Evolutionary conservation across 2,113 vertebrate genomes (phyloP), one percentile per base, ranked within the genome.

Genomic region (Anhinga rufa): DNA sequence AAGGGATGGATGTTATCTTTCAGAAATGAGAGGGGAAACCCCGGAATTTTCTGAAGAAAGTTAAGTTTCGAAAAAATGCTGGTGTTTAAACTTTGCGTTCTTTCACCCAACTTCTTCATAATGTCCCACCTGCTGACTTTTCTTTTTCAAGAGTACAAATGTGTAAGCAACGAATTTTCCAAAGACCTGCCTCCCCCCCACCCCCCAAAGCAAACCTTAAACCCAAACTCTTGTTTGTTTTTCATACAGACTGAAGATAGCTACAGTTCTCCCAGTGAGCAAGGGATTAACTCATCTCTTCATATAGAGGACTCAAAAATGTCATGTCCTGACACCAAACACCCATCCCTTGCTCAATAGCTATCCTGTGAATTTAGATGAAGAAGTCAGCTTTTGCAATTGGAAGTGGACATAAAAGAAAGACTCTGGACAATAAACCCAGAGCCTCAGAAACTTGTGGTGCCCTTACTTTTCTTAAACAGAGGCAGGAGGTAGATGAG

Each of bases 131-230:
- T 74, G 38, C 58, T 74, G 31, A 10, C 10, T 36, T 77, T 16
- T 57, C 38, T 60, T 83, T 69, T 71, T 28, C 12, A 61, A 65
- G 25, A 15, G 6, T 79, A 44, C 16, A 46, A 40, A 60, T 38
- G 12, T 52, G 11, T 54, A 72, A 72, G 38, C 18, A 81, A 29
- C 38, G 15, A 29, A 38, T 75, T 90, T 90, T 82, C 31, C 36
- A 66, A 66, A 82, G 70, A 36, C 7, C 2, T 46, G 44, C 2
- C 2, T 12, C 3, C 4, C 7, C 3, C 7, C 12, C 42, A 13
- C 42, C 42, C 42, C 42, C 42, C 42, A 44, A 61, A 19, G 25
- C 49, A 74, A 65, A 26, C 49, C 7, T 24, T 48, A n/a, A 79
- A 38, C 36, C 9, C 21, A 62, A 26, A 34, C 16, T 36, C 26